Evolutionary conservation across 2,113 vertebrate genomes (phyloP), one percentile per base, ranked within the genome.

Genomic region (Clupea harengus): DNA sequence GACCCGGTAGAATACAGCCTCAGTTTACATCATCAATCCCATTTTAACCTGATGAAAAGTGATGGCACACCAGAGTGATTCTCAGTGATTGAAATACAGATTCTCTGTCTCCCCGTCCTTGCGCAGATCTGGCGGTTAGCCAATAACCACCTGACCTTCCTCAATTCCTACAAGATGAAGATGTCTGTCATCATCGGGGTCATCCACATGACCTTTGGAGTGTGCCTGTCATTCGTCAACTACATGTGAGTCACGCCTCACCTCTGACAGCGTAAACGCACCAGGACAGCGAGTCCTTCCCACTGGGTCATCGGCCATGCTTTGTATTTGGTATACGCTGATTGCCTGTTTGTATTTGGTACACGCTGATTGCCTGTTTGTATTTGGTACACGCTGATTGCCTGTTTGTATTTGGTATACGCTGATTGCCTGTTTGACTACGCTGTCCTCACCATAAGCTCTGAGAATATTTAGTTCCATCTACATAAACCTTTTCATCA

Each of bases 181-280:
- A 97, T 97, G 96, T 97, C 96, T 0, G 93, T 97, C 88, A 94
- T 97, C 85, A 90, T 97, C 52, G 96, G 96, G n/a, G 92, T 97
- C 0, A 90, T 94, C 45, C 96, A 97, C 88, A 97, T 97, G 96
- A 91, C 92, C 60, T 97, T 97, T 0, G 96, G 96, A 0, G 94
- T 97, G 0, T 15, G 93, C n/a, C 87, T 97, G 45, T 90, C 89
- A 13, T 45, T 89, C 8, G 89, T 90, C 81, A 90, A 90, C 85
- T 90, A 85, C 28, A 25, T 86, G 89, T 90, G 47, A 88, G 89
- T 87, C 11, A 6, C 11, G 54, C 17, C 52, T 52, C 50, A 52
- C 50, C 13, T 54, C 52, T 54, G 52, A 18, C 15, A 54, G 47
- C 47, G 9, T 49, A 11, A 49, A 49, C 9, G 47, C 47, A 17